Conservation (phyloP, 2,888 invertebrate species). For the Keiferia lycopersicella region DNA sequence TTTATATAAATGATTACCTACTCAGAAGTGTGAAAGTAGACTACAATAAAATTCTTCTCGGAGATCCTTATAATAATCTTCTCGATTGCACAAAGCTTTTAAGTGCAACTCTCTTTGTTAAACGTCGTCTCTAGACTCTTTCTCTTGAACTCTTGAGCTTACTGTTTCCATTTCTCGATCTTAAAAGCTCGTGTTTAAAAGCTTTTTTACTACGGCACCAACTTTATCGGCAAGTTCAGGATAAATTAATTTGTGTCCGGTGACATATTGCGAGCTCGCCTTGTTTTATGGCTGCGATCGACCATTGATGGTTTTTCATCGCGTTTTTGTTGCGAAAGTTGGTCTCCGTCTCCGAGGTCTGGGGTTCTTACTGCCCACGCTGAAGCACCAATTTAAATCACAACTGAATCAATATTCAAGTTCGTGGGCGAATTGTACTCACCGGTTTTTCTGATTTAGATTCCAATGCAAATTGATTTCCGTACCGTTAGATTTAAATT, state of each 20-base stretch:
- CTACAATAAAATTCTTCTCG: not conserved
- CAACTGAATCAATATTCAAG: constrained; percentile 1
- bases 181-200: constrained; percentile 1
- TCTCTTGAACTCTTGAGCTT: constrained; percentile 4
- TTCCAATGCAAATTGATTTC: constrained; percentile 1
- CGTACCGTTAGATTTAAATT: not conserved
- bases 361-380: not conserved
- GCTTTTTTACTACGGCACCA: constrained; percentile 15
- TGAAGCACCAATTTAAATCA: constrained; percentile 13
- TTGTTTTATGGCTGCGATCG: constrained; percentile 13
- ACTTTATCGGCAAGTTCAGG: constrained; percentile 8
- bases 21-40: not conserved
- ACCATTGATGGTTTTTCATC: not conserved
- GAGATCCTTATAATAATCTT: constrained; percentile 10
- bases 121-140: constrained; percentile 15
- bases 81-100: constrained; percentile 21
- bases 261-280: constrained; percentile 17
- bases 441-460: constrained; percentile 5
- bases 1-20: not conserved
- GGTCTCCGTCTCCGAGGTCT: not conserved
- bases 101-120: constrained; percentile 21
- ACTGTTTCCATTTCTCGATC: not conserved
- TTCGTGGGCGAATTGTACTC: not conserved
- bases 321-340: constrained; percentile 8
- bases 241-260: constrained; percentile 13